Evolutionary conservation across 1,140 invertebrate genomes (phyloP).

Genomic region (honey bee (Apis mellifera)): DNA sequence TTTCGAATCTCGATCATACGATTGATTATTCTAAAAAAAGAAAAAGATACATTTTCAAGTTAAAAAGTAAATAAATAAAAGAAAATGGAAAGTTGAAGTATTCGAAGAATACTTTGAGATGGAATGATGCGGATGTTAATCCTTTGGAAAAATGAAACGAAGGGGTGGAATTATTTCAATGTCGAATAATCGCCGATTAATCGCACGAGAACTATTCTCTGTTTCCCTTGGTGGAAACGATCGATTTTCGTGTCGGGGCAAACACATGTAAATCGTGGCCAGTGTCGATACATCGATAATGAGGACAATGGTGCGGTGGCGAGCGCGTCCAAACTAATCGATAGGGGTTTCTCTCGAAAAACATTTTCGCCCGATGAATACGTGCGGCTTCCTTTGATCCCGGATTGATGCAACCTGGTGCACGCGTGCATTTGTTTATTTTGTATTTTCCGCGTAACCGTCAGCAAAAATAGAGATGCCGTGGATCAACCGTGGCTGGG

Average conservation of each 20-base stretch:
- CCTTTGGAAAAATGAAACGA: not conserved
- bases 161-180: not conserved
- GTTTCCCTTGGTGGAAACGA: not conserved
- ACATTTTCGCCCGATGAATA: slow-evolving; percentile 17
- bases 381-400: slow-evolving; percentile 32
- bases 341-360: slow-evolving; percentile 2
- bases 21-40: too few relatives aligned
- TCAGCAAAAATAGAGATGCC: slow-evolving; percentile 4
- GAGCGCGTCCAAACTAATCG: not conserved
- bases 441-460: slow-evolving; percentile 12
- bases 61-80: too few relatives aligned
- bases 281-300: slow-evolving; percentile 37
- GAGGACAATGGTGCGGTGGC: slow-evolving; percentile 26
- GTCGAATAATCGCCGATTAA: slow-evolving; percentile 39
- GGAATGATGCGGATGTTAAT: too few relatives aligned
- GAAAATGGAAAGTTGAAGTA: too few relatives aligned
- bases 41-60: too few relatives aligned
- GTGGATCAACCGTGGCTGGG: not conserved
- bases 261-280: slow-evolving; percentile 29
- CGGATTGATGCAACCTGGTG: not conserved
- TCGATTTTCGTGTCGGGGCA: slow-evolving; percentile 15
- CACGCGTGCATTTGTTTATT: slow-evolving; percentile 30
- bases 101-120: too few relatives aligned
- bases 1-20: too few relatives aligned
- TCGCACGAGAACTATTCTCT: slow-evolving; percentile 13